phyloP scores from a whole-genome alignment of 2,797 vertebrate species.

The Gobionotothen gibberifrons region DNA sequence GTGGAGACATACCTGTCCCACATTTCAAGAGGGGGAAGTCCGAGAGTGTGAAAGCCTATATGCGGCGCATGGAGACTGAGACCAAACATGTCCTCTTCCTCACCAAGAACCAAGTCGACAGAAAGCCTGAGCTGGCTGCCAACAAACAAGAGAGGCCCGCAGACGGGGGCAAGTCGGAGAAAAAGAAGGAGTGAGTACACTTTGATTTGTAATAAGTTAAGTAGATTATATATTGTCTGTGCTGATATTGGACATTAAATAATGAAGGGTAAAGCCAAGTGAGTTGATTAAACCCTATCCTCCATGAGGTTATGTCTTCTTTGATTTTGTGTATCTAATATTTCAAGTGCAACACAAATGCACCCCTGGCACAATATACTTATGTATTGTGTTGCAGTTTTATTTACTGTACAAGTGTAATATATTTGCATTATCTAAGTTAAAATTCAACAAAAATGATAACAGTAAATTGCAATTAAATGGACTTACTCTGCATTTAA shows the following conservation, averaged over 20 bases:
- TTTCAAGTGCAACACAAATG: neutral
- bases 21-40: slow-evolving; percentile 82
- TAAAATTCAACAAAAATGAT: neutral
- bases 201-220: too few species aligned
- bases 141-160: slow-evolving; percentile 74
- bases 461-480: neutral
- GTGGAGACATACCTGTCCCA: slow-evolving; percentile 81
- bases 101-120: slow-evolving; percentile 86
- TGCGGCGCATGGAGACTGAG: slow-evolving; percentile 89
- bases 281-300: neutral
- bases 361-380: neutral
- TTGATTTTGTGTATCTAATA: neutral
- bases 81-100: slow-evolving; percentile 88
- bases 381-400: neutral
- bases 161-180: slow-evolving; percentile 80
- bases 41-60: slow-evolving; percentile 83
- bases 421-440: neutral
- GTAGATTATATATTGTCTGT: neutral
- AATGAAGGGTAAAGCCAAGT: neutral
- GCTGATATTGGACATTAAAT: neutral
- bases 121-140: slow-evolving; percentile 85
- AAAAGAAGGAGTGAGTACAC: slow-evolving; percentile 89
- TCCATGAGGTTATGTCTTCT: neutral
- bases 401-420: neutral
- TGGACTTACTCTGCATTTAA: neutral